A percentile compares a stretch with the other conserved stretches of the same genome.
Conservation (phyloP, 2,888 invertebrate genomes). For the Eristalinus aeneus region DNA sequence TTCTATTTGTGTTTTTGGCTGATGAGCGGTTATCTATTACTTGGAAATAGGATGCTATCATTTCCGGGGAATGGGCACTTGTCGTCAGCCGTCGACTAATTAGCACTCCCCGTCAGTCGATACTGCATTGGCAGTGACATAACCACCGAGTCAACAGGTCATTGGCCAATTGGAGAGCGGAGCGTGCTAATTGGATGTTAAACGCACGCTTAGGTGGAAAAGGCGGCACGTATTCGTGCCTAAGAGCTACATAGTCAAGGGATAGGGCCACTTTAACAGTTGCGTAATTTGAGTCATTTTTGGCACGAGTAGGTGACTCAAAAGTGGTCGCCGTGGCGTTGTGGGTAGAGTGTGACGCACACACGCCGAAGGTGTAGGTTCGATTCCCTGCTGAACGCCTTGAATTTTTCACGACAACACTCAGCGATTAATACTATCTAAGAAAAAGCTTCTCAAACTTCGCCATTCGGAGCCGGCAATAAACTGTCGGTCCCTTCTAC, state of each 20-base stretch:
- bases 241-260: neutral
- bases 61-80: neutral
- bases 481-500: too few species aligned
- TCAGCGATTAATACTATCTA: too few species aligned
- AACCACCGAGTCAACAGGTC: neutral
- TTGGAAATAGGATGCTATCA: neutral
- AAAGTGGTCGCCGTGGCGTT: too few species aligned
- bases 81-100: neutral
- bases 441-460: too few species aligned
- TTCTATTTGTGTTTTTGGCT: neutral
- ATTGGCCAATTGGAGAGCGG: neutral
- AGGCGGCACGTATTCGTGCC: neutral
- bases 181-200: neutral
- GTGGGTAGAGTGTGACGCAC: too few species aligned
- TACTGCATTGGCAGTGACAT: neutral
- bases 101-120: constrained; percentile 1
- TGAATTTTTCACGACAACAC: too few species aligned
- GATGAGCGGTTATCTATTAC: neutral
- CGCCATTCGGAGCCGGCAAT: too few species aligned
- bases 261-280: neutral
- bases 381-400: too few species aligned
- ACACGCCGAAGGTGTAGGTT: too few species aligned
- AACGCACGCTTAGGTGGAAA: neutral
- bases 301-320: neutral
- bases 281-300: neutral